These are phyloP conservation scores for Aurelia sp. DNA, from an alignment of 30 jellyfish, hydroid and myxozoan species.

Conservation along the genomic window DNA sequence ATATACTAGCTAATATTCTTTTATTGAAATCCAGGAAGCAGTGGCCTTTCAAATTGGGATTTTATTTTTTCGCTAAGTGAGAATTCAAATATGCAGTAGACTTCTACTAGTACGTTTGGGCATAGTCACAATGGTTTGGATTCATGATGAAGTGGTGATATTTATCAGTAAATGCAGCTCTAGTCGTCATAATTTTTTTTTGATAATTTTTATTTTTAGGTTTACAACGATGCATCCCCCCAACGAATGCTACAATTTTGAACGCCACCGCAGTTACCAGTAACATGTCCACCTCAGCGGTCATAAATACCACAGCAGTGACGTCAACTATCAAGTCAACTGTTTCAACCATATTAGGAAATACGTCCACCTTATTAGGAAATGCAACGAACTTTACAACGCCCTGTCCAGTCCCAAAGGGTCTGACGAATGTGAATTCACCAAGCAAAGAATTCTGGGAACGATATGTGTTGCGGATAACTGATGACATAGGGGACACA, in stretches of 20 bases:
- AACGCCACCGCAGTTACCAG: background rate
- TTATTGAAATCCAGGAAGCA: no score
- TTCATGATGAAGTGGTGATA: no score
- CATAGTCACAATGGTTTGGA: no score
- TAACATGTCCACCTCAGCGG: background rate
- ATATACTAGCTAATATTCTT: no score
- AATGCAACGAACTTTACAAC: constrained; percentile 1
- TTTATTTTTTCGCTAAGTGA: no score
- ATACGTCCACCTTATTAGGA: background rate
- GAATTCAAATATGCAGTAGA: no score
- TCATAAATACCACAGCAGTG: background rate
- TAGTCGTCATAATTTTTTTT: no score
- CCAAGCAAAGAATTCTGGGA: constrained; percentile 98
- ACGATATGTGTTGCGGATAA: constrained; percentile 81
- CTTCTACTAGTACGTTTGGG: no score
- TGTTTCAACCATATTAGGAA: background rate
- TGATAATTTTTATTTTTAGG: background rate
- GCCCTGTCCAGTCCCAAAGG: background rate
- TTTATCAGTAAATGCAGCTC: no score
- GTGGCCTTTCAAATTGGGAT: no score
- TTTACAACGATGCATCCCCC: constrained; percentile 6
- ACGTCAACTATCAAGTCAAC: constrained; percentile 5
- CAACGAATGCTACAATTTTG: background rate
- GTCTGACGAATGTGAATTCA: constrained; percentile 31
- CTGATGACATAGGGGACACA: constrained; percentile 71